Evolutionary conservation across 53 echinoderm and acorn worm genomes (phyloP).

Genomic region (Holothuria scabra): DNA sequence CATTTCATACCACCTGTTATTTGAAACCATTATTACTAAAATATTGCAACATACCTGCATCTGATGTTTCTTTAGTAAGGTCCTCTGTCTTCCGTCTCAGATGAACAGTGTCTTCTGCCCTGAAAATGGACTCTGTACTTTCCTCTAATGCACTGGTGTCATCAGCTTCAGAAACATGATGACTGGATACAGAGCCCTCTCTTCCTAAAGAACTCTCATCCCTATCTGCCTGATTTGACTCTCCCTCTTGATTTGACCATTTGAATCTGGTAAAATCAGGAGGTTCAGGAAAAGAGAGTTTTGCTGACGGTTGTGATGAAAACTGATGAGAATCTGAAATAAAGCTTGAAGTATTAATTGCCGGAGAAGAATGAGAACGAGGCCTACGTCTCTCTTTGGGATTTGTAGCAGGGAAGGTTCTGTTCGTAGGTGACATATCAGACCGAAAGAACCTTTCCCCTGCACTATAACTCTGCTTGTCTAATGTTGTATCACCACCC

Average conservation of each 20-base stretch:
- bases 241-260: constrained; percentile 3
- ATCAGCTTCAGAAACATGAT: constrained; percentile 8
- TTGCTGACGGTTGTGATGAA: constrained; percentile 9
- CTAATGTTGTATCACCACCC: constrained; percentile 36
- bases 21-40: no score
- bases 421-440: constrained; percentile 16
- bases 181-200: not conserved
- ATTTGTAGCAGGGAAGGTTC: constrained; percentile 45
- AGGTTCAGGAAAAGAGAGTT: constrained; percentile 32
- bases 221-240: not conserved
- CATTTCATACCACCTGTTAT: no score
- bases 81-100: no score
- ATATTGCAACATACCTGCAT: no score
- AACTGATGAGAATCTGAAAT: constrained; percentile 3
- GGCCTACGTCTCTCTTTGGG: constrained; percentile 48
- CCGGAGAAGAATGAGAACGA: constrained; percentile 40
- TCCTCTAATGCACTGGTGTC: constrained; percentile 38
- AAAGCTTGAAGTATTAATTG: not conserved
- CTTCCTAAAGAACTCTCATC: not conserved
- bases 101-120: constrained; percentile 30
- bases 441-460: constrained; percentile 3
- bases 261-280: constrained; percentile 36
- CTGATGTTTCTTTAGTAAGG: no score
- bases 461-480: not conserved
- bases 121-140: constrained; percentile 38